Evolutionary conservation across 2,797 vertebrate genomes (phyloP).

Genomic region (Botia almorhae): DNA sequence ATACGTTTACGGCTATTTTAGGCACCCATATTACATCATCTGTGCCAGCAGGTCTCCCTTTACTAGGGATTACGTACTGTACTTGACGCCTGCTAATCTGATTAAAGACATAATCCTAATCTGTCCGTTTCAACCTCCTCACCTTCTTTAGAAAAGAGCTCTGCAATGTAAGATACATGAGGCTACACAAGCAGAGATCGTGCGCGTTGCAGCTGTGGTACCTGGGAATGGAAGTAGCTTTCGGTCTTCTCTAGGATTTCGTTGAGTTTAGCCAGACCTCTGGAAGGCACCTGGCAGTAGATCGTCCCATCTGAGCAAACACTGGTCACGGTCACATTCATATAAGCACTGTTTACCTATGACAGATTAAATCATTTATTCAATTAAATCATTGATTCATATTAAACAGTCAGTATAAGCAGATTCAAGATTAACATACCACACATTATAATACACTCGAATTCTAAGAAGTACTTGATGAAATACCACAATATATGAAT

Average conservation of each 20-base stretch:
- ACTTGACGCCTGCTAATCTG: conserved; percentile 68
- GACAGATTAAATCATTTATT: too few species aligned
- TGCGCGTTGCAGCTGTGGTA: conserved; percentile 53
- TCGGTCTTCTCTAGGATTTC: conserved; percentile 86
- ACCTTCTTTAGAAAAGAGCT: conserved; percentile 34
- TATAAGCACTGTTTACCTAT: conserved; percentile 88
- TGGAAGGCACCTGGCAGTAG: conserved; percentile 91
- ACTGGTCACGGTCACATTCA: conserved; percentile 87
- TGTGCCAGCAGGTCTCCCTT: conserved; percentile 52
- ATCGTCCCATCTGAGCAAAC: conserved; percentile 93
- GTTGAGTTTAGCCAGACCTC: conserved; percentile 85
- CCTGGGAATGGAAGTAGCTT: conserved; percentile 87
- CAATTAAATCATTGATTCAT: background rate
- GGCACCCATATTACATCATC: background rate
- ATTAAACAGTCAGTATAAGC: background rate
- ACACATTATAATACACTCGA: background rate
- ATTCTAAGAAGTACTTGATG: too few species aligned
- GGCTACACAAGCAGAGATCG: background rate
- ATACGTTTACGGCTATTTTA: background rate
- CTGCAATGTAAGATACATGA: conserved; percentile 33
- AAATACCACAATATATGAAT: background rate
- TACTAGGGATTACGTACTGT: conserved; percentile 67
- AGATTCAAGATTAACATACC: background rate
- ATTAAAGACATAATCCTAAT: conserved; percentile 77
- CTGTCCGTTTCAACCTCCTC: conserved; percentile 61